Evolutionary conservation across 2,888 invertebrate genomes (phyloP).

Genomic region (Unio delphinus): DNA sequence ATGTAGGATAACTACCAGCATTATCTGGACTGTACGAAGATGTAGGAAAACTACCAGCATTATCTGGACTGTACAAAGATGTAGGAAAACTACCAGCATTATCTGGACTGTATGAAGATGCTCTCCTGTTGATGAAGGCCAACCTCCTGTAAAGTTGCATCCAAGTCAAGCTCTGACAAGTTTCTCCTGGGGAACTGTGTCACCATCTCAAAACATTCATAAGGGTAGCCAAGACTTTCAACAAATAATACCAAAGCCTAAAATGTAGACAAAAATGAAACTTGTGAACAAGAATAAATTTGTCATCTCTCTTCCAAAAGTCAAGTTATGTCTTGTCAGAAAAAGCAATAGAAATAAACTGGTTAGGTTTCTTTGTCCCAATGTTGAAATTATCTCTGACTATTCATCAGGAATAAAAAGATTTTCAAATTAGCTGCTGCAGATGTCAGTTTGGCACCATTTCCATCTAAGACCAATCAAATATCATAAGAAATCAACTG

Average conservation of each 20-base stretch:
- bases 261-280: slow-evolving; percentile 19
- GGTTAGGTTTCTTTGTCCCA: background rate
- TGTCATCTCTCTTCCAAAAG: too few relatives aligned
- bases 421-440: too few relatives aligned
- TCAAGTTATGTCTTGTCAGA: too few relatives aligned
- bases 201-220: slow-evolving; percentile 71
- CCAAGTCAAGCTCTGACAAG: slow-evolving; percentile 68
- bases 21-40: too few relatives aligned
- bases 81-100: slow-evolving; percentile 6
- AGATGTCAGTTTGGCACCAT: too few relatives aligned
- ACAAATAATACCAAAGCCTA: slow-evolving; percentile 71
- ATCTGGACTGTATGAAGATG: slow-evolving; percentile 71
- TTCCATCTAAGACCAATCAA: too few relatives aligned
- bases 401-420: too few relatives aligned
- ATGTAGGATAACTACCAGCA: too few relatives aligned
- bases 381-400: too few relatives aligned
- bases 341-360: too few relatives aligned
- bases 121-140: slow-evolving; percentile 72
- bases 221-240: slow-evolving; percentile 67
- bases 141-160: slow-evolving; percentile 67
- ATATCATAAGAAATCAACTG: too few relatives aligned
- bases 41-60: too few relatives aligned
- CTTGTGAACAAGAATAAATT: background rate
- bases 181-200: slow-evolving; percentile 72
- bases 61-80: background rate